phyloP scores from a whole-genome alignment of 2,888 invertebrate genomes.

The Willowsia nigromaculata region DNA sequence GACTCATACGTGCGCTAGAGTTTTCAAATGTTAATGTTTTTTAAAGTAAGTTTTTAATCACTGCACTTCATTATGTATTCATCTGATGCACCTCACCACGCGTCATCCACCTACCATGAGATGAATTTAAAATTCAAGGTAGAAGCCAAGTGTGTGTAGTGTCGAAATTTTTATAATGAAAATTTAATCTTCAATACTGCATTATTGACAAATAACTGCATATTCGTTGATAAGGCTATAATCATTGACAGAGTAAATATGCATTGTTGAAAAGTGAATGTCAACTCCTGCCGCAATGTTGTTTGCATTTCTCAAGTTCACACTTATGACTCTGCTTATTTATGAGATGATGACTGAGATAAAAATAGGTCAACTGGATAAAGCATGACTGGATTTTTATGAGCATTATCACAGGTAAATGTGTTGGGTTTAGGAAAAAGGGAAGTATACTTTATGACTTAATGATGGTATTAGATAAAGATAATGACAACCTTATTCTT shows the following conservation, averaged over 20 bases:
- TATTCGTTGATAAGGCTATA: background rate
- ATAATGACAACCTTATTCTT: too few species aligned
- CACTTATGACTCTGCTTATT: too few species aligned
- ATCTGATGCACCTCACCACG: background rate
- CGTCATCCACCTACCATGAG: background rate
- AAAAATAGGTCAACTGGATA: constrained; percentile 41
- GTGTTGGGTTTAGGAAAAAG: background rate
- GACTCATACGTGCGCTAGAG: too few species aligned
- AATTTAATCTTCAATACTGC: background rate
- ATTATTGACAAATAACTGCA: background rate
- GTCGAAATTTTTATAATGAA: background rate
- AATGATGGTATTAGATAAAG: background rate
- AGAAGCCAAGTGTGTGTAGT: background rate
- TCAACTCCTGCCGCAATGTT: background rate
- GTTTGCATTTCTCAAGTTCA: too few species aligned
- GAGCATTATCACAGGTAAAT: background rate
- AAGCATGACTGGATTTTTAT: background rate
- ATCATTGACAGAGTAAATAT: background rate
- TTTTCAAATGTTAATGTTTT: too few species aligned
- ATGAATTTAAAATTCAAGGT: background rate
- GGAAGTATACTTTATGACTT: background rate
- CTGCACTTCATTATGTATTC: background rate
- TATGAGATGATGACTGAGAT: background rate
- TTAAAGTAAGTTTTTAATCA: background rate
- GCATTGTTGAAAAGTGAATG: background rate